A percentile compares a stretch with the other conserved stretches of the same genome.
phyloP scores from a whole-genome alignment of 2,888 invertebrate species.

The Hydrotaea diabolus region DNA sequence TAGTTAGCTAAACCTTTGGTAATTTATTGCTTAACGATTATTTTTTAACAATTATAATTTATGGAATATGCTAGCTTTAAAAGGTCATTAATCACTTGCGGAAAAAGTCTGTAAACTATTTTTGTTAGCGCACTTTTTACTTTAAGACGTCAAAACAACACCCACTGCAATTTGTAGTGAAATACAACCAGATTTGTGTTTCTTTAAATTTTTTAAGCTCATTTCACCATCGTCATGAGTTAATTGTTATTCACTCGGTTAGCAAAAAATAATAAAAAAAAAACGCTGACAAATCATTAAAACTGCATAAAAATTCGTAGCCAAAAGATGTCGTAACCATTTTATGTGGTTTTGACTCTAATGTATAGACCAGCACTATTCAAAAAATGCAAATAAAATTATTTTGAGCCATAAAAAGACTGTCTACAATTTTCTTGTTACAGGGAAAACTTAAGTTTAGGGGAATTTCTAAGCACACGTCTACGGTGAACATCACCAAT shows the following conservation, averaged over 20 bases:
- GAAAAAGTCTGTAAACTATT: too few species aligned
- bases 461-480: too few species aligned
- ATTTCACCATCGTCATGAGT: not conserved
- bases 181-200: not conserved
- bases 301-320: slow-evolving; percentile 6
- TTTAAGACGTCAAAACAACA: not conserved
- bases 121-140: too few species aligned
- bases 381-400: not conserved
- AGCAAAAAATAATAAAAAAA: not conserved
- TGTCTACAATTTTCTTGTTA: too few species aligned
- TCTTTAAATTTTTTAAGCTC: slow-evolving; percentile 1
- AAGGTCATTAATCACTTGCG: too few species aligned
- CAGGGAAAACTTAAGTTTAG: too few species aligned
- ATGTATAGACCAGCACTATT: not conserved
- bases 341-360: not conserved
- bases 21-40: too few species aligned
- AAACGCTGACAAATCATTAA: not conserved
- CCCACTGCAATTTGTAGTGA: not conserved
- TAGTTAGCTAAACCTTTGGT: too few species aligned
- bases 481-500: not conserved
- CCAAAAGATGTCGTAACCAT: not conserved
- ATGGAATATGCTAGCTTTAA: too few species aligned
- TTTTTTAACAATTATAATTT: too few species aligned
- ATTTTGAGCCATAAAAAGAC: too few species aligned
- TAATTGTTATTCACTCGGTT: not conserved